Conservation (phyloP, 1,140 invertebrate genomes). For the Acromyrmex echinatior region DNA sequence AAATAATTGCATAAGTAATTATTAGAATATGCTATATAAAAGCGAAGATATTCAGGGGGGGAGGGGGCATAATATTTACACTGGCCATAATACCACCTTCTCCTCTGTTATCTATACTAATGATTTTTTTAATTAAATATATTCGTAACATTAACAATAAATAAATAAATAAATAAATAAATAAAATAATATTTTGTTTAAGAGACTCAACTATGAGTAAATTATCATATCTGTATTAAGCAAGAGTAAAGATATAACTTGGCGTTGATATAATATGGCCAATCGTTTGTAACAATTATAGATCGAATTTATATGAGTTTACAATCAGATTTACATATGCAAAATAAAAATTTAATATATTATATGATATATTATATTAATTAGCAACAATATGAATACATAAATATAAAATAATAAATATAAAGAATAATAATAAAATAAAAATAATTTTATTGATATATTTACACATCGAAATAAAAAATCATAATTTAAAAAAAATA, state of each 20-base stretch:
- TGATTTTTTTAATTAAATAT: not conserved
- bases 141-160: not conserved
- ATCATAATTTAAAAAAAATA: too few species aligned
- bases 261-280: not conserved
- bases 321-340: not conserved
- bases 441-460: not conserved
- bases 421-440: too few species aligned
- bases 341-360: not conserved
- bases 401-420: too few species aligned
- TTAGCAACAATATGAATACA: not conserved
- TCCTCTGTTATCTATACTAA: not conserved
- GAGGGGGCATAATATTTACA: too few species aligned
- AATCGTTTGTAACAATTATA: not conserved
- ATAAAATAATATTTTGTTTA: constrained; percentile 4
- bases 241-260: not conserved
- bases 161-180: not conserved
- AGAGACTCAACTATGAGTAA: not conserved
- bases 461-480: too few species aligned
- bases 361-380: not conserved
- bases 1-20: too few species aligned
- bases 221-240: not conserved
- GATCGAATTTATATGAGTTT: not conserved
- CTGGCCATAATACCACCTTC: too few species aligned
- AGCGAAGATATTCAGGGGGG: too few species aligned
- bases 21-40: too few species aligned